phyloP scores from a whole-genome alignment of 2,113 vertebrate species.

The Propithecus coquereli region DNA sequence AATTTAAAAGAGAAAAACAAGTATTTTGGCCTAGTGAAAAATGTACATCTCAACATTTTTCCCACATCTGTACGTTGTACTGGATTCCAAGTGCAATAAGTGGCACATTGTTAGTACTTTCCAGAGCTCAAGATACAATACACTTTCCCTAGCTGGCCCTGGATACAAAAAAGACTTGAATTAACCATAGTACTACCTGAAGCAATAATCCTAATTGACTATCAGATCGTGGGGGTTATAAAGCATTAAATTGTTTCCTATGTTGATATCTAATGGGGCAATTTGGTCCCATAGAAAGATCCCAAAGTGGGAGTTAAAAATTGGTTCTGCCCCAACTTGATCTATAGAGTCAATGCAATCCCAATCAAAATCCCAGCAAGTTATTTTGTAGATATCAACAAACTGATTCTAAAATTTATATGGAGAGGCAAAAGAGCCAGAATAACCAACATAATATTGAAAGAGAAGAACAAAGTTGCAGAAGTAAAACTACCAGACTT shows the following conservation, averaged over 20 bases:
- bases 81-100: slow-evolving; percentile 56
- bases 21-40: slow-evolving; percentile 56
- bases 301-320: neutral
- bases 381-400: neutral
- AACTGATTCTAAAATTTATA: neutral
- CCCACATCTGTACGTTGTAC: slow-evolving; percentile 51
- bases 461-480: neutral
- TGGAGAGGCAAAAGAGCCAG: neutral
- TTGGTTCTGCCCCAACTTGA: neutral
- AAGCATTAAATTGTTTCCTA: slow-evolving; percentile 31
- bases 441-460: neutral
- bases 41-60: slow-evolving; percentile 62
- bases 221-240: neutral
- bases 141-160: neutral
- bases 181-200: neutral
- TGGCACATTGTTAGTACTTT: slow-evolving; percentile 21
- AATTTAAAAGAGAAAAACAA: slow-evolving; percentile 61
- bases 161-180: neutral
- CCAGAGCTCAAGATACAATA: slow-evolving; percentile 12
- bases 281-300: neutral
- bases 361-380: neutral
- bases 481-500: neutral
- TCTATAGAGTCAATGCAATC: neutral
- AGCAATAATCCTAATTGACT: neutral
- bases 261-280: slow-evolving; percentile 14